Percentiles rank a stretch among this genome's conserved stretches.
phyloP scores from a whole-genome alignment of 2,888 invertebrate species.

The Acrocera orbiculus region DNA sequence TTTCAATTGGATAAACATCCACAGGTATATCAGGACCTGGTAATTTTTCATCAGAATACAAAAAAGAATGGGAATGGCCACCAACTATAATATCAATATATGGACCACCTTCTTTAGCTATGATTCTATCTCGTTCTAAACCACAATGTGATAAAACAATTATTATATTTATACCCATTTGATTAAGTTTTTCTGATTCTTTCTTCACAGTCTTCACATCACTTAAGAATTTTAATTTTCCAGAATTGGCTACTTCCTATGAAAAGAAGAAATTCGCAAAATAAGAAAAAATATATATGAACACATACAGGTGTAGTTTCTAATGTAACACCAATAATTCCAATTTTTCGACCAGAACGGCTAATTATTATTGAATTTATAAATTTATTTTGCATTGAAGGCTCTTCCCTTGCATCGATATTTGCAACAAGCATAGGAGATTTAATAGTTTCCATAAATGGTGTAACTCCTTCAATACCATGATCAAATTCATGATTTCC shows the following conservation, averaged over 20 bases:
- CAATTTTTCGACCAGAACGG: slow-evolving; percentile 46
- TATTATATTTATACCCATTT: slow-evolving; percentile 51
- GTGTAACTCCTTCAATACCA: slow-evolving; percentile 49
- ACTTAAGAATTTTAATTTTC: slow-evolving; percentile 46
- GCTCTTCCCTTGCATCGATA: slow-evolving; percentile 51
- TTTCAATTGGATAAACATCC: slow-evolving; percentile 51
- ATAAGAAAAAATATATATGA: neutral
- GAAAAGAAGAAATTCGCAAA: neutral
- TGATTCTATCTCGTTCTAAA: slow-evolving; percentile 43
- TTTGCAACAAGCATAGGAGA: slow-evolving; percentile 58
- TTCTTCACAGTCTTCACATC: slow-evolving; percentile 47
- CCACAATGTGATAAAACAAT: slow-evolving; percentile 74
- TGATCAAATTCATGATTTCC: slow-evolving; percentile 83
- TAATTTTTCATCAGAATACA: slow-evolving; percentile 42
- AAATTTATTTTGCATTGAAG: slow-evolving; percentile 41
- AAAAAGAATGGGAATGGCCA: slow-evolving; percentile 63
- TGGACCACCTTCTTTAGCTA: slow-evolving; percentile 45
- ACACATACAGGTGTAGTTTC: slow-evolving; percentile 42
- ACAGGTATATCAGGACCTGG: slow-evolving; percentile 39
- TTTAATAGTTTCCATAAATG: slow-evolving; percentile 45
- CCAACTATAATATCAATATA: slow-evolving; percentile 72
- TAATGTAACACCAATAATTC: slow-evolving; percentile 60
- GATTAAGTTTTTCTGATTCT: slow-evolving; percentile 44
- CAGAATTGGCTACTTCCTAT: slow-evolving; percentile 48
- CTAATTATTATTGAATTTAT: slow-evolving; percentile 46